Evolutionary conservation across 2,113 vertebrate species (phyloP), one percentile per base, ranked within the genome.

Genomic region (Prolemur simus): DNA sequence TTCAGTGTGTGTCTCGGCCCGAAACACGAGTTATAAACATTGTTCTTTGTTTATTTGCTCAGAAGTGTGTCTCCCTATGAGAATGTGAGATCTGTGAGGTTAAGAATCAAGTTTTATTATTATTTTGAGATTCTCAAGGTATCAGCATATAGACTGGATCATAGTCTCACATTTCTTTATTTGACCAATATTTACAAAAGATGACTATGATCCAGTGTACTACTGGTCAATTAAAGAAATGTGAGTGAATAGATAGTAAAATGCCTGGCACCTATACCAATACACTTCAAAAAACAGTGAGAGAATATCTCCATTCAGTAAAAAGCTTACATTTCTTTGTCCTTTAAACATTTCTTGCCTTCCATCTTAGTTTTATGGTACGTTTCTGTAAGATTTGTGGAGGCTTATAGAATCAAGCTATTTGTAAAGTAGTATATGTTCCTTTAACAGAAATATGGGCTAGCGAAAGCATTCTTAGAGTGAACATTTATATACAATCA

Each of bases 291-390:
- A 74, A 23, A 12, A 49, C 23, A 68, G 29, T 29, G 39, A 29
- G 9, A n/a, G 34, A 76, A 21, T 49, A 86, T 87, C 29, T 97
- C 56, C 29, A 94, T 56, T 94, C 91, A n/a, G 58, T 73, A 23
- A 83, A 73, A 85, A 18, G 64, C 25, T 73, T 69, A 0, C 39
- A n/a, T 95, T 89, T 89, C 63, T 92, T 87, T 52, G 69, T 84
- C 52, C 29, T 91, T 74, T 74, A 88, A 80, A 32, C 47, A 93
- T 54, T n/a, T 74, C 25, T 91, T 52, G 18, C 34, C 58, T 87
- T 69, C 37, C 52, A 71, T 29, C 60, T 88, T 76, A 80, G 52
- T 87, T 91, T 92, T 58, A 76, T 54, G 23, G 27, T 39, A 83
- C 4, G 20, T 78, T 91, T 49, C n/a, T 29, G 12, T 29, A 86